A percentile compares a stretch with the other conserved stretches of the same genome.
Conservation (phyloP, 2,888 invertebrate genomes). For the Papilio protenor region DNA sequence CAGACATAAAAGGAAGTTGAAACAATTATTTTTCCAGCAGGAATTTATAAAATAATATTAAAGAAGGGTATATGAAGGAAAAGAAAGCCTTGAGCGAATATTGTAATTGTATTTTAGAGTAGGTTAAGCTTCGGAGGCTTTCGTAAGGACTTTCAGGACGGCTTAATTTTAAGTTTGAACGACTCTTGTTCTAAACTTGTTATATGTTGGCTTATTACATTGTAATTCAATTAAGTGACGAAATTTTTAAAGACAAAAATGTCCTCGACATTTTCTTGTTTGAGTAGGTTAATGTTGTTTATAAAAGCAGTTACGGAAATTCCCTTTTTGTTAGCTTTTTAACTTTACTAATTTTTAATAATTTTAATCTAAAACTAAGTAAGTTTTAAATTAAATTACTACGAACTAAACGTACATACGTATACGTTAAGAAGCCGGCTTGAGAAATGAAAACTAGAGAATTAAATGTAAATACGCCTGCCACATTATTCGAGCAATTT, state of each 20-base stretch:
- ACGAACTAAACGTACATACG: too few species aligned
- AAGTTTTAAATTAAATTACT: neutral
- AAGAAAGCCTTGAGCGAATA: constrained; percentile 15
- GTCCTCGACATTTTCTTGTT: neutral
- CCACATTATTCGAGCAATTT: neutral
- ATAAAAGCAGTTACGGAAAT: neutral
- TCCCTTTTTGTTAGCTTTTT: neutral
- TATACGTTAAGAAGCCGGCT: neutral
- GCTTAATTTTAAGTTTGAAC: constrained; percentile 35
- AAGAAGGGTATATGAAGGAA: neutral
- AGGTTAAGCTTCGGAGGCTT: constrained; percentile 20
- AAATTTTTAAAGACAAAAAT: constrained; percentile 16
- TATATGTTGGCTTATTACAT: constrained; percentile 21
- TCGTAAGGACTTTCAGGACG: constrained; percentile 22
- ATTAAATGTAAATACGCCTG: neutral
- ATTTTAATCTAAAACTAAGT: neutral
- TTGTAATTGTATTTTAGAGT: constrained; percentile 21
- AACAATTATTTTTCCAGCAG: neutral
- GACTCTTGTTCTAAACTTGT: constrained; percentile 25
- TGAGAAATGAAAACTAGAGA: neutral
- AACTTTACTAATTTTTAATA: neutral
- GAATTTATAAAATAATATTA: neutral
- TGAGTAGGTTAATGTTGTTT: neutral
- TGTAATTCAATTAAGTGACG: constrained; percentile 29
- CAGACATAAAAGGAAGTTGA: neutral